A percentile compares a stretch with the other conserved stretches of the same genome.
phyloP scores from a whole-genome alignment of 2,797 vertebrate genomes.

The Sebastes miniatus region DNA sequence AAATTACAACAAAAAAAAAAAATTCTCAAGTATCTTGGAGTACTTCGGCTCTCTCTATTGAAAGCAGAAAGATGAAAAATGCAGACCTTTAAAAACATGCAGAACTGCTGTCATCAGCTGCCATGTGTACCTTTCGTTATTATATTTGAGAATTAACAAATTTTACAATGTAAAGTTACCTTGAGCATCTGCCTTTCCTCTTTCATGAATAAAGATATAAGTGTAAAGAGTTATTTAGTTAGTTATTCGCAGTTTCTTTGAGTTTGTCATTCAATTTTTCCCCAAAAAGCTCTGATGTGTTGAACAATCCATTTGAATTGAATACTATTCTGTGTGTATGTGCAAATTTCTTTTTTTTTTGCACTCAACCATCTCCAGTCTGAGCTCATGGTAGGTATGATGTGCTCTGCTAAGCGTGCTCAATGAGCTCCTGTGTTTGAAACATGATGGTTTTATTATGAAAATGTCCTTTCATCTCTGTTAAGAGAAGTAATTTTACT shows the following conservation, averaged over 20 bases:
- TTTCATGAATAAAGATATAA: neutral
- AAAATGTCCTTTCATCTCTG: conserved; percentile 65
- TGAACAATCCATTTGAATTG: neutral
- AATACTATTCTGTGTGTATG: neutral
- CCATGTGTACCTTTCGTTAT: neutral
- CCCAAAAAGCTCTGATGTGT: neutral
- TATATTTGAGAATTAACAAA: too few relatives aligned
- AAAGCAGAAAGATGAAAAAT: neutral
- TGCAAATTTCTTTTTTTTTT: neutral
- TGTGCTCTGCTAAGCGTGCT: conserved; percentile 10
- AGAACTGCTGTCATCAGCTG: neutral
- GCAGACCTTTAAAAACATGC: neutral
- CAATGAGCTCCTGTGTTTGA: conserved; percentile 3
- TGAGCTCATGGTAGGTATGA: neutral
- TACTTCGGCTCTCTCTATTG: neutral
- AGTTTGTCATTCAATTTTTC: neutral
- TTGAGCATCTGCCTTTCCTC: neutral
- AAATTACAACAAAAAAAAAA: neutral
- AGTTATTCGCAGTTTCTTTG: neutral
- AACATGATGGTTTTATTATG: conserved; percentile 58
- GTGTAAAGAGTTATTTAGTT: neutral
- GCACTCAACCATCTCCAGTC: neutral
- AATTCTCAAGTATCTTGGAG: neutral
- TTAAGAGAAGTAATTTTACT: conserved; percentile 59
- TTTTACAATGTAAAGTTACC: neutral